Percentiles rank a stretch among this genome's conserved stretches.
Conservation (phyloP, 1,140 invertebrate species). For the Bombus turneri region DNA sequence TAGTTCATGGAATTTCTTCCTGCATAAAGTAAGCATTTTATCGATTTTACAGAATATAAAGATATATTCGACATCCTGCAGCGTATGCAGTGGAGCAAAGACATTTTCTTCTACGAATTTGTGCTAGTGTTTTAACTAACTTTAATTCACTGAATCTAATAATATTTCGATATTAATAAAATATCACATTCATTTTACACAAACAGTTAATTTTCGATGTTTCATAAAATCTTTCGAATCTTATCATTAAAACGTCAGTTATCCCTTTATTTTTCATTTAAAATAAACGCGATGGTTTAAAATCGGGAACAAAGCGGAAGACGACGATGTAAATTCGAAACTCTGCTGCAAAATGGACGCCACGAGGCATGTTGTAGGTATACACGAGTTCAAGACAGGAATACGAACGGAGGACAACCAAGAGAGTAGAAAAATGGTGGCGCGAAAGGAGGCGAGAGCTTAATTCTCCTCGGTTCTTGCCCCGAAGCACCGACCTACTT, state of each 20-base stretch:
- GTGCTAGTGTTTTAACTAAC: not conserved
- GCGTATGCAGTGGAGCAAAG: not conserved
- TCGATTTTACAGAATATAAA: not conserved
- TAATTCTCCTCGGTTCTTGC: slow-evolving; percentile 48
- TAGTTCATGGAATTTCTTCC: not conserved
- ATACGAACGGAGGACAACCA: slow-evolving; percentile 39
- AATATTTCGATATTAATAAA: not conserved
- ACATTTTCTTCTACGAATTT: not conserved
- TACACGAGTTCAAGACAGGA: slow-evolving; percentile 7
- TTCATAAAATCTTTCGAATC: no score
- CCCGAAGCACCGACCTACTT: slow-evolving; percentile 51
- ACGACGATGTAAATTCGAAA: slow-evolving; percentile 54
- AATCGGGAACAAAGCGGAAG: not conserved
- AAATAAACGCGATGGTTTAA: slow-evolving; percentile 25
- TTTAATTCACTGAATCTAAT: no score
- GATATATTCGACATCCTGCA: not conserved
- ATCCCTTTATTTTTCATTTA: not conserved
- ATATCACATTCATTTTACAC: not conserved
- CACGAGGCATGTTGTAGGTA: not conserved
- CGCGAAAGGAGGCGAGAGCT: slow-evolving; percentile 42
- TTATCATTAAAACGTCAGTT: no score
- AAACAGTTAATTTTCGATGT: not conserved
- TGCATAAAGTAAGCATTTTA: not conserved
- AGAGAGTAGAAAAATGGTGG: slow-evolving; percentile 24
- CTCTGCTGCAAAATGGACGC: slow-evolving; percentile 41